Evolutionary conservation across 2,797 vertebrate genomes (phyloP).

Genomic region (Poecilia velifera): DNA sequence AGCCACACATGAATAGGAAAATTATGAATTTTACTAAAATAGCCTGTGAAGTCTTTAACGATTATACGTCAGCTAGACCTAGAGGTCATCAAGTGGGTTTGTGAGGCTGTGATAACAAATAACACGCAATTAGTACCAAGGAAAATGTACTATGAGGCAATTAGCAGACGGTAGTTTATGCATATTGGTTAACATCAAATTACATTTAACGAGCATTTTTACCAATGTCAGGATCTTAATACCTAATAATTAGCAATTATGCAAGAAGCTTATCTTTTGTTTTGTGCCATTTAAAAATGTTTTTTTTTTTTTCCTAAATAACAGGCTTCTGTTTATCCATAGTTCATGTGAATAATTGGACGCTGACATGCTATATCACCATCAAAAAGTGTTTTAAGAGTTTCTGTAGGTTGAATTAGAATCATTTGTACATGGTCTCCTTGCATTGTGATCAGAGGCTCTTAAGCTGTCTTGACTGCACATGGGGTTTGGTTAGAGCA

Average conservation of each 20-base stretch:
- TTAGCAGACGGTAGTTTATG: background rate
- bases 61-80: background rate
- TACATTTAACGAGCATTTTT: background rate
- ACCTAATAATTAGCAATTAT: background rate
- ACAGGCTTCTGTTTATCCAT: background rate
- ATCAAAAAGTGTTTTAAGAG: conserved; percentile 16
- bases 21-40: background rate
- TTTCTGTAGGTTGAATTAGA: conserved; percentile 23
- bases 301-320: background rate
- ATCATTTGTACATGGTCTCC: conserved; percentile 22
- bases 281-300: background rate
- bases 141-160: background rate
- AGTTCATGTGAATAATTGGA: conserved; percentile 10
- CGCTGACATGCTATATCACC: conserved; percentile 21
- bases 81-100: background rate
- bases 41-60: background rate
- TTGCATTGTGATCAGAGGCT: conserved; percentile 36
- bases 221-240: background rate
- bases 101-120: background rate
- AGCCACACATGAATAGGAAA: background rate
- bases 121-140: background rate
- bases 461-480: conserved; percentile 50
- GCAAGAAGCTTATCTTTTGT: background rate
- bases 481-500: conserved; percentile 47
- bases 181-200: background rate